phyloP scores from a whole-genome alignment of 2,888 invertebrate species.

The Morpho achilles region DNA sequence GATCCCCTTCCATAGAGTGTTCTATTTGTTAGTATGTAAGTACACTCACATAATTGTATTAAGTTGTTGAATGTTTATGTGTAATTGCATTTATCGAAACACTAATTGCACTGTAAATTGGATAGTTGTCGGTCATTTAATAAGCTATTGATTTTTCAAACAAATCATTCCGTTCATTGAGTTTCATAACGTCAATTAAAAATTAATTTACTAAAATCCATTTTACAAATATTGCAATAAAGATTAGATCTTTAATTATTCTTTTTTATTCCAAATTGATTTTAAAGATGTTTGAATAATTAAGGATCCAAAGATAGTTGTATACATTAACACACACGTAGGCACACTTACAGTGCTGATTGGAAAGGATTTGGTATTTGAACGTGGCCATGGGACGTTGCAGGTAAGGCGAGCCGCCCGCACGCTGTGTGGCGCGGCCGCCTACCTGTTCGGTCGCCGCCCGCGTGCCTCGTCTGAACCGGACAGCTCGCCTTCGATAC shows the following conservation, averaged over 20 bases:
- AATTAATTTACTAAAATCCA: too few relatives aligned
- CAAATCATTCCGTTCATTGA: too few relatives aligned
- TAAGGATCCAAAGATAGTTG: too few relatives aligned
- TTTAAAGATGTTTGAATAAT: too few relatives aligned
- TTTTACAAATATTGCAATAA: too few relatives aligned
- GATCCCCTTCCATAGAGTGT: slow-evolving; percentile 27
- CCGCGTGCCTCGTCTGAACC: slow-evolving; percentile 60
- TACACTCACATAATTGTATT: slow-evolving; percentile 4
- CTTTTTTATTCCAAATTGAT: too few relatives aligned
- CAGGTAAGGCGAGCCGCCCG: slow-evolving; percentile 63
- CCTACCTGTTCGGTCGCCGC: slow-evolving; percentile 60
- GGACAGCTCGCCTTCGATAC: slow-evolving; percentile 29
- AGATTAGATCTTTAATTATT: too few relatives aligned
- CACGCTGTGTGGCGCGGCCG: slow-evolving; percentile 59
- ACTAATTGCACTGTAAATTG: neutral
- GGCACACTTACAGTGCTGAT: too few relatives aligned
- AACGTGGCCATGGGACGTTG: slow-evolving; percentile 30
- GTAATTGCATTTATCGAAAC: neutral
- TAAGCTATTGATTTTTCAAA: too few relatives aligned
- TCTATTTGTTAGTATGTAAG: slow-evolving; percentile 19
- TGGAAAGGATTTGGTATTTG: neutral
- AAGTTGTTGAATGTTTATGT: slow-evolving; percentile 14
- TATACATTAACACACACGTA: too few relatives aligned
- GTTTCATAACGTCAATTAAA: too few relatives aligned
- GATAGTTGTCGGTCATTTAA: neutral